A percentile compares a stretch with the other conserved stretches of the same genome.
phyloP scores from a whole-genome alignment of 2,797 vertebrate species.

The Coluber constrictor region DNA sequence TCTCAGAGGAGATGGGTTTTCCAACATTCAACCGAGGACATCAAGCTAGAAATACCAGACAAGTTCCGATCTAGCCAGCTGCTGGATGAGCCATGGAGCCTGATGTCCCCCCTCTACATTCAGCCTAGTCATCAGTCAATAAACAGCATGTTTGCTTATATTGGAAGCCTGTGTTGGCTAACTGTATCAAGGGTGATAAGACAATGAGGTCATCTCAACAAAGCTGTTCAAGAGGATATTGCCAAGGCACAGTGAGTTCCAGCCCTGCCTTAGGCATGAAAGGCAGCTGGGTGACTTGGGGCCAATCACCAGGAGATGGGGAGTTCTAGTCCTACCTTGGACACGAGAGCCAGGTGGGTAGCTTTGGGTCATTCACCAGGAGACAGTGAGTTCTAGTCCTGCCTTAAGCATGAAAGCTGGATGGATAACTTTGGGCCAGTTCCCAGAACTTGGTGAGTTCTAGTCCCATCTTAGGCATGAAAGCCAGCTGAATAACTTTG shows the following conservation, averaged over 20 bases:
- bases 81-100: background rate
- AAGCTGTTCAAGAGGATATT: background rate
- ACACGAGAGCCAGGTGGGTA: accelerated
- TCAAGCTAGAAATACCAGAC: background rate
- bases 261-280: too few relatives aligned
- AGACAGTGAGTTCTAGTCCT: accelerated
- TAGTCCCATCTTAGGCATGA: background rate
- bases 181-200: background rate
- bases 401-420: background rate
- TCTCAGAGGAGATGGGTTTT: background rate
- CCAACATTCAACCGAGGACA: background rate
- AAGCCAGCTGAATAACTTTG: background rate
- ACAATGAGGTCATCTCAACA: background rate
- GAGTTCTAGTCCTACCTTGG: background rate
- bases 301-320: too few relatives aligned
- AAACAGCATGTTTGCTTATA: background rate
- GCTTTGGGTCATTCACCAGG: background rate
- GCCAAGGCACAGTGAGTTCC: background rate
- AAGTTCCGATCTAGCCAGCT: background rate
- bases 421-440: background rate
- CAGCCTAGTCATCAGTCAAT: background rate
- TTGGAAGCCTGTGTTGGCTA: background rate
- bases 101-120: background rate
- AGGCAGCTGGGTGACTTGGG: too few relatives aligned
- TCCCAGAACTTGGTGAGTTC: background rate